Evolutionary conservation across 1,140 invertebrate genomes (phyloP).

Genomic region (Drosophila bocqueti): DNA sequence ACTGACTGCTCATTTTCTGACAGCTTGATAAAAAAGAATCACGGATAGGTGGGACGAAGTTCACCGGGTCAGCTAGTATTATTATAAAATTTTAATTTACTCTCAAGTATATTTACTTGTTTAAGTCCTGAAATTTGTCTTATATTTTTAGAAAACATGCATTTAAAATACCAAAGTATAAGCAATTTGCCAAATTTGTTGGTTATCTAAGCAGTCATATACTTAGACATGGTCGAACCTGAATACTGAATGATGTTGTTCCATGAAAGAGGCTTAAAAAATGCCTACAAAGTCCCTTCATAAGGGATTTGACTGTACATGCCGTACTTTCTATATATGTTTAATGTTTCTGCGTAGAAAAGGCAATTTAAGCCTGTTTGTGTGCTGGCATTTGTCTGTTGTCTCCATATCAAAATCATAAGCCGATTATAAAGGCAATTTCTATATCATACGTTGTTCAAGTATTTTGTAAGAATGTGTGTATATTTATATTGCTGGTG

Average conservation of each 20-base stretch:
- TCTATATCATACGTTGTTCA: slow-evolving; percentile 42
- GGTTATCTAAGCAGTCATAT: neutral
- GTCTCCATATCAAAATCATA: slow-evolving; percentile 54
- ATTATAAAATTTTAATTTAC: no score
- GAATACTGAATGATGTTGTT: slow-evolving; percentile 1
- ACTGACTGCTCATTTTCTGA: no score
- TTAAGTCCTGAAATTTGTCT: no score
- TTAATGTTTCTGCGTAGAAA: slow-evolving; percentile 43
- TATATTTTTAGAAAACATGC: neutral
- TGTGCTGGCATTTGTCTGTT: slow-evolving; percentile 35
- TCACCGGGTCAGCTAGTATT: no score
- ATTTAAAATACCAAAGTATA: neutral
- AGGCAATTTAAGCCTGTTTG: slow-evolving; percentile 54
- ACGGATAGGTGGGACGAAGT: no score
- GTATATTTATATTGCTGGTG: slow-evolving; percentile 17
- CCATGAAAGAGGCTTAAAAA: slow-evolving; percentile 24
- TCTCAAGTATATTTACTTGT: no score
- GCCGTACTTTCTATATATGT: slow-evolving; percentile 1
- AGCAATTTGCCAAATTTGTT: neutral
- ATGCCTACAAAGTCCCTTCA: neutral
- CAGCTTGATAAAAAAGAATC: no score
- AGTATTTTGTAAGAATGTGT: slow-evolving; percentile 23
- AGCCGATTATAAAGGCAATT: slow-evolving; percentile 61
- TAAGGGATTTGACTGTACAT: slow-evolving; percentile 1
- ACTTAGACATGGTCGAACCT: neutral